Base-by-base conservation (phyloP, 2,888 invertebrate genomes). In the Plagodis dolabraria region DNA sequence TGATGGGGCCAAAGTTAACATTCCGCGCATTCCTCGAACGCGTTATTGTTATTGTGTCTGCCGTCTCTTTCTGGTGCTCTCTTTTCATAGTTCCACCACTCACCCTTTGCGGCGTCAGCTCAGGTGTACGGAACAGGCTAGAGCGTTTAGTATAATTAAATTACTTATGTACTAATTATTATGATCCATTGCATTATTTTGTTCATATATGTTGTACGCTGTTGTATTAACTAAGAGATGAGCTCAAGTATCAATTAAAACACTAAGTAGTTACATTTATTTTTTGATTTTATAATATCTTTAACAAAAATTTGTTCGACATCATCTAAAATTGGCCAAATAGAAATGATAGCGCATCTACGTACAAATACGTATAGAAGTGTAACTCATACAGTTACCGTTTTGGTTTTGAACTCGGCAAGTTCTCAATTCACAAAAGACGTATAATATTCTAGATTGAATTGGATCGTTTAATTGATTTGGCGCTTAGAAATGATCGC, bases 1-100 rank as follows among this genome's bases (percentile, higher is more conserved):
- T 86, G 87, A 83, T 82, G 79, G 76, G 79, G 67, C 76, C 80
- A 76, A 83, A 84, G 80, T 87, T 87, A 80, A 85, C 87, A 89
- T 91, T 86, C 89, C 81, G 75, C 53, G 73, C 84, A 83, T 89
- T 80, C 87, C 85, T 71, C 70, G 80, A 72, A 75, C 83, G 86
- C 83, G 86, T 83, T 77, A 85, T 76, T 75, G 76, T 61, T 61
- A 57, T 53, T 57, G 51, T 38, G 38, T 12, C 5, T 74, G 69
- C 74, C 55, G 67, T 79, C 82, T 76, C 80, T 82, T 68, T 81
- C 80, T 79, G 65, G 68, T 76, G 65, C 68, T 73, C 45, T 7
- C 12, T 43, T 12, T 33, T 8, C 34, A 1, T 67, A 10, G 40
- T 5, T 40, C 40, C 40, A 40, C 10, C 67, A 67, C 65, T 72